Conservation (phyloP, 2,888 invertebrate genomes). For the Cecidostiba fungosa region DNA sequence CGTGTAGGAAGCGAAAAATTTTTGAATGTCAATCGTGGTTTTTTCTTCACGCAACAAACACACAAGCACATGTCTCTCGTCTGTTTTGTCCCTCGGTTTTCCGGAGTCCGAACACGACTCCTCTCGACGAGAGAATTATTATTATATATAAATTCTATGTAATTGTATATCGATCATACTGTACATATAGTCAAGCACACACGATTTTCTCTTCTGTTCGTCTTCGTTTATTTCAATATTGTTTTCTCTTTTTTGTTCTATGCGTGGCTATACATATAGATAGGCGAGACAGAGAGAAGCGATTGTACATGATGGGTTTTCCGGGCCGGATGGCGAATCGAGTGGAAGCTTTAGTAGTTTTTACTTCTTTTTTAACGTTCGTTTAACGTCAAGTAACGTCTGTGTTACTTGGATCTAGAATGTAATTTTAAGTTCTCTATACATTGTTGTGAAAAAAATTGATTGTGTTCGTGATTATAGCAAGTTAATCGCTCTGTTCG, state of each 20-base stretch:
- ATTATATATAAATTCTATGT: slow-evolving; percentile 57
- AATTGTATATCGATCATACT: slow-evolving; percentile 58
- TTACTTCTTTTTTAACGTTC: neutral
- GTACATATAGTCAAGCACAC: slow-evolving; percentile 60
- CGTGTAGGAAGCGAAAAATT: slow-evolving; percentile 13
- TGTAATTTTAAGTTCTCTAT: neutral
- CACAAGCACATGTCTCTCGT: neutral
- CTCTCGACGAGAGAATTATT: slow-evolving; percentile 24
- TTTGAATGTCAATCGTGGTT: slow-evolving; percentile 60
- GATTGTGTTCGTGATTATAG: neutral
- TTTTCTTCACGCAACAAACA: slow-evolving; percentile 32
- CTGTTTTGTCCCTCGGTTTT: neutral
- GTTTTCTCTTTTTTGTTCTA: slow-evolving; percentile 25
- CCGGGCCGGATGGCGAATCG: slow-evolving; percentile 12
- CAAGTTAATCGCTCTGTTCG: neutral
- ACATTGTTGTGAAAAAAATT: neutral
- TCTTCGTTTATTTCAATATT: slow-evolving; percentile 27
- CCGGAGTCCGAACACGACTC: slow-evolving; percentile 17
- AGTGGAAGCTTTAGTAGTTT: slow-evolving; percentile 28
- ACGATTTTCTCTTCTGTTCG: slow-evolving; percentile 34
- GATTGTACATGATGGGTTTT: slow-evolving; percentile 49
- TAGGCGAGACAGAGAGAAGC: neutral
- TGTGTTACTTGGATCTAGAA: neutral
- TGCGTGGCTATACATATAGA: slow-evolving; percentile 43
- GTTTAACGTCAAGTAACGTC: neutral